A percentile compares a stretch with the other conserved stretches of the same genome.
These are phyloP conservation scores for Pachyrhynchus sulphureomaculatus DNA, from an alignment of 1,140 invertebrate genomes.

Conservation along the genomic window DNA sequence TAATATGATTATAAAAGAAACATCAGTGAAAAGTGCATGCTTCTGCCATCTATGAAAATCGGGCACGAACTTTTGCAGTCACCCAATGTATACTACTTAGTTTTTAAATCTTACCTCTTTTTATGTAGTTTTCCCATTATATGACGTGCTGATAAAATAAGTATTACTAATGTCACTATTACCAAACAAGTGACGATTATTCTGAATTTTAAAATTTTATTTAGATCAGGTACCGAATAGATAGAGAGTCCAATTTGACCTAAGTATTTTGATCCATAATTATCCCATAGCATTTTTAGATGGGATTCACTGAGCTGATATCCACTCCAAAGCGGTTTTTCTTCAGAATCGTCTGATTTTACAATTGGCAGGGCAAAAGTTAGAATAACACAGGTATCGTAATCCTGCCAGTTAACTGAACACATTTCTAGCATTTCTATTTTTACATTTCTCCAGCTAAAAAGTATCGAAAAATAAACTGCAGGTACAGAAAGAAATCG, in stretches of 20 bases:
- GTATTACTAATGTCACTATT: constrained; percentile 10
- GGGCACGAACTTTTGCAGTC: too few relatives aligned
- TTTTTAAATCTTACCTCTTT: constrained; percentile 17
- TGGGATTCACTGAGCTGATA: constrained; percentile 28
- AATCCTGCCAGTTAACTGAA: constrained; percentile 25
- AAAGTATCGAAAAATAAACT: background rate
- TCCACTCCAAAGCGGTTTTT: constrained; percentile 18
- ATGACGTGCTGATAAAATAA: background rate
- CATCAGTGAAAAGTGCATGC: too few relatives aligned
- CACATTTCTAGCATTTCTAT: constrained; percentile 22
- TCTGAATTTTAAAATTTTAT: constrained; percentile 1
- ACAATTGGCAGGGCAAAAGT: constrained; percentile 29
- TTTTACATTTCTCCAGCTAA: constrained; percentile 30
- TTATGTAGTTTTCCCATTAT: constrained; percentile 2
- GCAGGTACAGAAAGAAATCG: background rate
- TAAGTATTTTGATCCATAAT: constrained; percentile 22
- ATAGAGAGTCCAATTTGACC: background rate
- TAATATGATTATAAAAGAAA: too few relatives aligned
- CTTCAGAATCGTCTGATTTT: background rate
- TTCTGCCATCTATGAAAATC: too few relatives aligned
- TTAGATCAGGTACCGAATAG: constrained; percentile 15
- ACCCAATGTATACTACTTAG: too few relatives aligned
- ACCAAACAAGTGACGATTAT: constrained; percentile 7
- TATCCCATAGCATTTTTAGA: constrained; percentile 30
- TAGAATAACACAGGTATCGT: constrained; percentile 26